Base-by-base conservation (phyloP, 1,140 invertebrate genomes). In the Dendrolimus punctatus region DNA sequence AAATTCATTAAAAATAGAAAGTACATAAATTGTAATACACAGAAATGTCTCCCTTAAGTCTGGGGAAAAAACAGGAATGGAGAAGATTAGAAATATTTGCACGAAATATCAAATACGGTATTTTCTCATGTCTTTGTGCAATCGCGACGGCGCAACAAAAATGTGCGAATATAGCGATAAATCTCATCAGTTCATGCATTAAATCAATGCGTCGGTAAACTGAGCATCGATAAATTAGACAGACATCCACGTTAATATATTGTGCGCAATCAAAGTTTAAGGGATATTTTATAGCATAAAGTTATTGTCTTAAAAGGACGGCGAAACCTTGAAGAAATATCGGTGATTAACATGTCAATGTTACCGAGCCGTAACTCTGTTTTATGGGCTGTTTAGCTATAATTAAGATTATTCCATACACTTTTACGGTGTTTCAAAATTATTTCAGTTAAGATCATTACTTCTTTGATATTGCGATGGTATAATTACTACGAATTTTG, bases 231-330 rank as follows among this genome's bases (percentile, higher is more conserved):
- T 61, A 57, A 57, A 61, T 57, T 50, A 54, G 48, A 43, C 51
- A 57, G 51, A 55, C 51, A 60, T 23, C 46, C 39, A 49, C 37
- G 40, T 51, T 44, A 44, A 23, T 23, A 23, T 23, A 23, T 23
- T 23, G 23, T 50, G 49, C 36, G 39, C 49, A 50, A 50, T 41
- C 39, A 50, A 50, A 23, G 49, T 7, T 10, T n/a, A 50, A 23
- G 23, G 23, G 23, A 23, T 23, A 23, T 38, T 56, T 53, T 53
- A 50, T n/a, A 23, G 39, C 39, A n/a, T 36, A 55, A 40, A n/a
- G 36, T 60, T 60, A 55, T 60, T 60, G 51, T 60, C 54, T 46
- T 53, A 56, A 60, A 53, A 53, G 46, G 50, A 23, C 54, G 50
- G 49, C 46, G 53, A 42, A 42, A 55, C 40, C 46, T 43, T 49